Evolutionary conservation across 2,888 invertebrate species (phyloP).

Genomic region (Eristalis intricaria): DNA sequence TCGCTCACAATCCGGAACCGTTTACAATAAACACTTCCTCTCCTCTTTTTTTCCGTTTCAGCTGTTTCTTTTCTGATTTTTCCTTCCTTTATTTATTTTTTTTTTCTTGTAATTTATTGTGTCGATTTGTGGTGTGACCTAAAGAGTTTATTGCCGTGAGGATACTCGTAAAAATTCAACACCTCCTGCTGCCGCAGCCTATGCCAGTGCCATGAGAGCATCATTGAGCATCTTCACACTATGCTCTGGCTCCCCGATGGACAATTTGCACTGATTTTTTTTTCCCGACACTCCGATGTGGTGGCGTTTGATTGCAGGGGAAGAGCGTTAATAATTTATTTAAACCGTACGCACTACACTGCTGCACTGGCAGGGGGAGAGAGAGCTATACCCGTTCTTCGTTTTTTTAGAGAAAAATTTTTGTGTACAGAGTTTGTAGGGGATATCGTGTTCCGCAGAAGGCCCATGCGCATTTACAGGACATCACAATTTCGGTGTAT

Average conservation of each 20-base stretch:
- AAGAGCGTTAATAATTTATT: constrained; percentile 39
- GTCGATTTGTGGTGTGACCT: constrained; percentile 45
- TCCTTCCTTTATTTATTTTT: background rate
- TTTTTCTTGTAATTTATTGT: constrained; percentile 38
- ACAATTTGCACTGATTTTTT: constrained; percentile 1
- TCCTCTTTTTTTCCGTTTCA: background rate
- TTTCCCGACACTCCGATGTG: background rate
- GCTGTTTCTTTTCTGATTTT: background rate
- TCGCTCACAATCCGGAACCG: constrained; percentile 43
- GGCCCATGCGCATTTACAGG: constrained; percentile 60
- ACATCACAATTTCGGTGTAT: constrained; percentile 61
- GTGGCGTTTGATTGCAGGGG: background rate
- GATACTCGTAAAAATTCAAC: constrained; percentile 6
- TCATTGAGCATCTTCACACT: background rate
- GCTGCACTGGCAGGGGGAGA: constrained; percentile 31
- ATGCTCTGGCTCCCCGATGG: background rate
- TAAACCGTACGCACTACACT: constrained; percentile 47
- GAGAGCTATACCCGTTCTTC: background rate
- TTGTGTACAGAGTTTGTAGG: constrained; percentile 49
- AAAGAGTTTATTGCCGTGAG: constrained; percentile 41
- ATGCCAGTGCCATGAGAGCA: background rate
- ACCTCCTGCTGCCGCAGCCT: background rate
- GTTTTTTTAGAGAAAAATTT: constrained; percentile 11
- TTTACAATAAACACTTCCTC: constrained; percentile 43
- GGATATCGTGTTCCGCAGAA: constrained; percentile 29